Evolutionary conservation across 2,888 invertebrate genomes (phyloP).

Genomic region (Nomada ruficornis): DNA sequence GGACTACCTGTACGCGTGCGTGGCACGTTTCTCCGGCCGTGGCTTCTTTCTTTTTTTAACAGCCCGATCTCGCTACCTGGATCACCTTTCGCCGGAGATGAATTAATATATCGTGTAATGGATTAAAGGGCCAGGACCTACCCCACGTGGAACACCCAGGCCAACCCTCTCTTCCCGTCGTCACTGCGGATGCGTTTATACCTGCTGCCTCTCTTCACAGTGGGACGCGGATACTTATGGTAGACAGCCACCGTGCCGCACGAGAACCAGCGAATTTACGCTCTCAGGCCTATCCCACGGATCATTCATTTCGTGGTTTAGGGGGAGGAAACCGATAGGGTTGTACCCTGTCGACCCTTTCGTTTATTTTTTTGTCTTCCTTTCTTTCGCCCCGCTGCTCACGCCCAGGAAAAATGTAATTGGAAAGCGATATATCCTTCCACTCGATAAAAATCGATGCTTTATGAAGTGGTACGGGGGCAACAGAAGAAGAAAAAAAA

Average conservation of each 20-base stretch:
- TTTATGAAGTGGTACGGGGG: slow-evolving; percentile 65
- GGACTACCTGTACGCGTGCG: slow-evolving; percentile 81
- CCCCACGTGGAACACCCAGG: slow-evolving; percentile 60
- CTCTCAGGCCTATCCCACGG: slow-evolving; percentile 23
- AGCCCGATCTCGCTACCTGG: slow-evolving; percentile 70
- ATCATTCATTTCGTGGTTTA: slow-evolving; percentile 6
- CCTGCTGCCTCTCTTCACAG: slow-evolving; percentile 55
- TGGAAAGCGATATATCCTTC: slow-evolving; percentile 74
- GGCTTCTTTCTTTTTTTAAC: slow-evolving; percentile 36
- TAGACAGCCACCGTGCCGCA: slow-evolving; percentile 38
- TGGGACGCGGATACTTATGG: slow-evolving; percentile 65
- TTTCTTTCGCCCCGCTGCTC: slow-evolving; percentile 34
- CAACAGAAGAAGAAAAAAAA: neutral
- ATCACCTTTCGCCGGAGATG: slow-evolving; percentile 62
- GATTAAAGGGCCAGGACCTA: slow-evolving; percentile 71
- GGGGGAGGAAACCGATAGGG: slow-evolving; percentile 62
- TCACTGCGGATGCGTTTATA: slow-evolving; percentile 56
- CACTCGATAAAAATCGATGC: slow-evolving; percentile 60
- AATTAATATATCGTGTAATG: slow-evolving; percentile 80
- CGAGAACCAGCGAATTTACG: slow-evolving; percentile 31
- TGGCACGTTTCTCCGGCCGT: slow-evolving; percentile 70
- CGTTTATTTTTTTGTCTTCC: slow-evolving; percentile 15
- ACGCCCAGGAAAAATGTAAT: slow-evolving; percentile 66
- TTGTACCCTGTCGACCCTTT: slow-evolving; percentile 63
- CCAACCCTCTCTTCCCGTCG: slow-evolving; percentile 66